Evolutionary conservation across 2,888 invertebrate genomes (phyloP).

Genomic region (Mechanitis messenoides): DNA sequence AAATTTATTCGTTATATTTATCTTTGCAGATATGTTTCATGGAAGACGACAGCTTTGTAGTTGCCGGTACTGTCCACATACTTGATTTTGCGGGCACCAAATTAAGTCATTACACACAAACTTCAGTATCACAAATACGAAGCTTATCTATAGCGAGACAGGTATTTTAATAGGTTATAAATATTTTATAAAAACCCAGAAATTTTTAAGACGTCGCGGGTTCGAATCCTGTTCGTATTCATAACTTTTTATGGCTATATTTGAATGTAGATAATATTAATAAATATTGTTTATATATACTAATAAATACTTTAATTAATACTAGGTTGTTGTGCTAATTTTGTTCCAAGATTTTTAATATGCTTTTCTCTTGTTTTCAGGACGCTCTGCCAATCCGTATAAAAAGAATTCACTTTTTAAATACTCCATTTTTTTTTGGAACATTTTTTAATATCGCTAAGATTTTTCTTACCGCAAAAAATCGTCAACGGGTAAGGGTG

Average conservation of each 20-base stretch:
- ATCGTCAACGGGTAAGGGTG: conserved; percentile 60
- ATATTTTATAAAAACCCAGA: too few species aligned
- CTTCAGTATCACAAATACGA: conserved; percentile 63
- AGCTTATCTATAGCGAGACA: conserved; percentile 50
- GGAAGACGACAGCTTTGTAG: conserved; percentile 69
- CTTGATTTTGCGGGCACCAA: conserved; percentile 65
- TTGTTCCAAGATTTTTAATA: not conserved
- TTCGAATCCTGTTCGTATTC: too few species aligned
- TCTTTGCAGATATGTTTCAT: conserved; percentile 51
- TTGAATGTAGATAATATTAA: too few species aligned
- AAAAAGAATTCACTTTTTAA: conserved; percentile 70
- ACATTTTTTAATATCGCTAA: conserved; percentile 64
- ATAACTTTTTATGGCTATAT: too few species aligned
- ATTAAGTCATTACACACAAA: conserved; percentile 59
- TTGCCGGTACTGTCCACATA: conserved; percentile 58
- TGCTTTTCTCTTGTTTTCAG: conserved; percentile 42
- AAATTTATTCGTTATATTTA: not conserved
- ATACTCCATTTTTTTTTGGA: conserved; percentile 68
- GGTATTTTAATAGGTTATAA: conserved; percentile 32
- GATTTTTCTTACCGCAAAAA: conserved; percentile 71
- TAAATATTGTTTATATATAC: too few species aligned
- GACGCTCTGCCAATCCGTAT: conserved; percentile 74
- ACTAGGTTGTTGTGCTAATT: too few species aligned
- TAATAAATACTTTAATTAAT: too few species aligned
- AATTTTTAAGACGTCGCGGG: too few species aligned